Evolutionary conservation across 2,888 invertebrate genomes (phyloP), one percentile per base, ranked within the genome.

Genomic region (Adelphocoris suturalis): DNA sequence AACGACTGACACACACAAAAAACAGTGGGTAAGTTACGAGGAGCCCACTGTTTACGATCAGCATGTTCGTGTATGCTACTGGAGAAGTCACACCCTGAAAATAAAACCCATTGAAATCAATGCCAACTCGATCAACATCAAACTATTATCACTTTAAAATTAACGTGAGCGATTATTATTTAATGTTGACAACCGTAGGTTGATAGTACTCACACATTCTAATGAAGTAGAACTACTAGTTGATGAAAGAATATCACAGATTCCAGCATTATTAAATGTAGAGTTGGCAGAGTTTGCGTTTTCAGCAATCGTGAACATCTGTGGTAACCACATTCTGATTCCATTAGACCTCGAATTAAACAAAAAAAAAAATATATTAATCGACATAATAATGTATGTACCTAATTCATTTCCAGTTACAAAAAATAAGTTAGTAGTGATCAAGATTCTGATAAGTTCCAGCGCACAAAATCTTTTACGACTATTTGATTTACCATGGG

Each of bases 271-370:
- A n/a, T 7, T n/a, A 7, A 57, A n/a, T 16, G 57, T 57, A 16
- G 37, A 37, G 37, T 37, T 37, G 2, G 37, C 37, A 37, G n/a
- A 16, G 19, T 57, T 57, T 0, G 57, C 16, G 57, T 57, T 57
- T 61, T 76, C 76, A 27, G 76, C 76, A 3, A 37, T 37, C 5
- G 96, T 95, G 91, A 97, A 97, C 23, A 98, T 94, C 93, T 97
- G 97, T 0, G 98, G 98, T 92, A 97, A 95, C 97, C 98, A 98
- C 55, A 98, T 94, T 19, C 97, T 96, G 61, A 98, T 94, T 0
- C 97, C 97, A 92, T 97, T 97, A 91, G 96, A 94, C 47, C 96
- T 96, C 93, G 23, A 93, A 92, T 61, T 9, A 13, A 27, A 37
- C 0, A 76, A 76, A 23, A 76, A 16, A 12, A 16, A 4, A 37